These are phyloP conservation scores for Cotesia congregata DNA, from an alignment of 2,888 invertebrate genomes.

Conservation along the genomic window DNA sequence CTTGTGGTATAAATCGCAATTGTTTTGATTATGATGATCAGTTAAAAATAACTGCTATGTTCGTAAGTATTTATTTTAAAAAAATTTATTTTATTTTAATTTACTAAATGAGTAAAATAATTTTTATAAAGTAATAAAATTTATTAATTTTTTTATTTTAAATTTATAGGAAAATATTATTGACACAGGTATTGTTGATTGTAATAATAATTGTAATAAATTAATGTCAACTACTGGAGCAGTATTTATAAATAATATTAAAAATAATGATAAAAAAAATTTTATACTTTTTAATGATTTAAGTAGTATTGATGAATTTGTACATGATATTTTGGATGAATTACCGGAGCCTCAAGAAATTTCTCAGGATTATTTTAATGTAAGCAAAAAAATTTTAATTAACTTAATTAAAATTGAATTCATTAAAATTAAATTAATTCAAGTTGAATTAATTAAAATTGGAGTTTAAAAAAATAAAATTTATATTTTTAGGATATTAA, in stretches of 20 bases:
- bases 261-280: constrained; percentile 62
- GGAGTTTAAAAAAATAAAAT: not conserved
- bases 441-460: too few species aligned
- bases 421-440: too few species aligned
- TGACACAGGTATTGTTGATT: constrained; percentile 53
- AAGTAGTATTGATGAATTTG: constrained; percentile 73
- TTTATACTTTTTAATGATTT: constrained; percentile 56
- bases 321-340: constrained; percentile 74
- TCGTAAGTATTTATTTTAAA: constrained; percentile 73
- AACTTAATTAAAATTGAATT: not conserved
- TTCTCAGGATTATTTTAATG: constrained; percentile 75
- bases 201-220: constrained; percentile 51
- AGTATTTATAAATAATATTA: constrained; percentile 55
- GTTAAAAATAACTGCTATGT: constrained; percentile 79
- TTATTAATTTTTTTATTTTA: too few species aligned
- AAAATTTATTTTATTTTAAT: not conserved
- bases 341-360: constrained; percentile 76
- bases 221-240: constrained; percentile 51
- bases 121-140: not conserved
- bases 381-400: constrained; percentile 60
- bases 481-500: constrained; percentile 58
- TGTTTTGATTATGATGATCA: constrained; percentile 58
- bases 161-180: constrained; percentile 57
- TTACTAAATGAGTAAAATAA: constrained; percentile 1
- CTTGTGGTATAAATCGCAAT: constrained; percentile 54